phyloP scores from a whole-genome alignment of 2,113 vertebrate genomes.

The Alouatta palliata region DNA sequence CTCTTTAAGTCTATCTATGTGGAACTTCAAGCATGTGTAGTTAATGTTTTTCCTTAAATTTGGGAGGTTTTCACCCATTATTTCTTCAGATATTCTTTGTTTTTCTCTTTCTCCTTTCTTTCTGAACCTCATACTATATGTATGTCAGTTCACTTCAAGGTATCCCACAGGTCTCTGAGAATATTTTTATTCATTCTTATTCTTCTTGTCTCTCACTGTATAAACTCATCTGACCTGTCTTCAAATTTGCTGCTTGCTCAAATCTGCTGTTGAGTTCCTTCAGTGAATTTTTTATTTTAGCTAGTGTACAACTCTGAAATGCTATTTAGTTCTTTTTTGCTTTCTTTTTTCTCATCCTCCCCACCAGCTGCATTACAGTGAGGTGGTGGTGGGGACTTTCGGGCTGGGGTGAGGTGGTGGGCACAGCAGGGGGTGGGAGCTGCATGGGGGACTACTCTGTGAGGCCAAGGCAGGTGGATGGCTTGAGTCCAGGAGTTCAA shows the following conservation, averaged over 20 bases:
- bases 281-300: neutral
- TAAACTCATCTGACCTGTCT: neutral
- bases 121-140: neutral
- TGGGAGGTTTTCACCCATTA: neutral
- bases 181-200: neutral
- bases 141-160: neutral
- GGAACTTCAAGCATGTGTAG: neutral
- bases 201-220: neutral
- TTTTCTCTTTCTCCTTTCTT: neutral
- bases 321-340: neutral
- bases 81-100: neutral
- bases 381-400: neutral
- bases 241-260: neutral
- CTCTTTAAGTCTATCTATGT: neutral
- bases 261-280: neutral
- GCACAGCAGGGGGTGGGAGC: neutral
- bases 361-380: neutral
- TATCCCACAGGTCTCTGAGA: neutral
- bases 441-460: neutral
- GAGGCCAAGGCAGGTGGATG: too few species aligned
- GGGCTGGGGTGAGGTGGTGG: neutral
- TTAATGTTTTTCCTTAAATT: neutral
- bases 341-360: neutral
- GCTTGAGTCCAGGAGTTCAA: too few species aligned
- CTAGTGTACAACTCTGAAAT: neutral